Evolutionary conservation across 2,888 invertebrate species (phyloP).

Genomic region (Drosophila kanekoi): DNA sequence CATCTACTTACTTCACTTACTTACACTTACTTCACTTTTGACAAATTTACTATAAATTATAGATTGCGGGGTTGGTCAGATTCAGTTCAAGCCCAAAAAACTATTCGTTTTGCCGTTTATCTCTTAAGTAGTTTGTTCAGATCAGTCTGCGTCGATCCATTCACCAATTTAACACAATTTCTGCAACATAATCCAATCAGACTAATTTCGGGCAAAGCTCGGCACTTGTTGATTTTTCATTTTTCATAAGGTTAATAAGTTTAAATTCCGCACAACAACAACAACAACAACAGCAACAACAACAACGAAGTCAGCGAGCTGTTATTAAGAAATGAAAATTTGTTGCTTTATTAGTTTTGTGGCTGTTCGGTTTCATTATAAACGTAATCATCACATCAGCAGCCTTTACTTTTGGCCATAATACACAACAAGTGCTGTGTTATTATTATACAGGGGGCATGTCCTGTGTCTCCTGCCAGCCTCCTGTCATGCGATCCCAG

Average conservation of each 20-base stretch:
- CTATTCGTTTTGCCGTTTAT: background rate
- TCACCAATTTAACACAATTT: constrained; percentile 27
- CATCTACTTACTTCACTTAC: too few relatives aligned
- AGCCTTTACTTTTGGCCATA: constrained; percentile 55
- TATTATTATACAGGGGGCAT: constrained; percentile 53
- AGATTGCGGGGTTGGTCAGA: too few relatives aligned
- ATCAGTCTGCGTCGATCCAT: constrained; percentile 16
- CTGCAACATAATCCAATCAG: constrained; percentile 36
- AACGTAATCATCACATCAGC: constrained; percentile 53
- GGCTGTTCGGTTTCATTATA: constrained; percentile 40
- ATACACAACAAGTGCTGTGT: constrained; percentile 47
- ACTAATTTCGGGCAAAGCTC: constrained; percentile 37
- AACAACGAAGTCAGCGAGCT: constrained; percentile 19
- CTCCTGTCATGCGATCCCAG: constrained; percentile 53
- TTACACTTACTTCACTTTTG: too few relatives aligned
- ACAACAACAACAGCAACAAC: constrained; percentile 19
- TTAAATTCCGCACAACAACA: constrained; percentile 60
- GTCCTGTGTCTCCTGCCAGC: constrained; percentile 53
- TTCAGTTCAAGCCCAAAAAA: too few relatives aligned
- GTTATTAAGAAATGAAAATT: constrained; percentile 80
- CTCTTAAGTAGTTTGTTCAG: constrained; percentile 12
- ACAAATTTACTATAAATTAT: too few relatives aligned
- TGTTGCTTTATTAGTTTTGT: constrained; percentile 76
- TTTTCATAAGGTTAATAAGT: constrained; percentile 65
- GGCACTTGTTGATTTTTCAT: constrained; percentile 59